These are phyloP conservation scores for Cotesia vestalis DNA, from an alignment of 1,140 invertebrate genomes.

Conservation along the genomic window DNA sequence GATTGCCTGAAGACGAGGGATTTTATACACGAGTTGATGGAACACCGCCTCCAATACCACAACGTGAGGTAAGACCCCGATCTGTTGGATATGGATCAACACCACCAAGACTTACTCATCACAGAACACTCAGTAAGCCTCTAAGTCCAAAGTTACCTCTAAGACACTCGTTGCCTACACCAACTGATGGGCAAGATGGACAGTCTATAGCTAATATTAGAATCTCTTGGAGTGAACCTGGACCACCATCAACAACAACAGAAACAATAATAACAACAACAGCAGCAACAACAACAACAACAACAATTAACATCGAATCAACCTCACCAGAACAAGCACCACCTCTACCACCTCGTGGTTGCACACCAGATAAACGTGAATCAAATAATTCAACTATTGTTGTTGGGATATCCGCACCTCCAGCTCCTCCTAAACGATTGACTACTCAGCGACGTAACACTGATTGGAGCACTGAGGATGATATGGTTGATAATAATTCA, in stretches of 20 bases:
- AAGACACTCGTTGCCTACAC: conserved; percentile 66
- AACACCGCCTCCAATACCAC: conserved; percentile 69
- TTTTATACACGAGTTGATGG: conserved; percentile 61
- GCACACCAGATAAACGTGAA: conserved; percentile 69
- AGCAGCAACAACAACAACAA: too few relatives aligned
- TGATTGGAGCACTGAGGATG: conserved; percentile 60
- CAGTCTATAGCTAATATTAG: conserved; percentile 52
- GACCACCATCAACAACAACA: conserved; percentile 33
- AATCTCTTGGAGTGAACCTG: conserved; percentile 71
- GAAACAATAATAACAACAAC: too few relatives aligned
- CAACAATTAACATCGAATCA: too few relatives aligned
- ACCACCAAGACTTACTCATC: conserved; percentile 69
- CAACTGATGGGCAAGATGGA: conserved; percentile 60
- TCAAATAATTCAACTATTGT: conserved; percentile 46
- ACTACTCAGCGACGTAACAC: conserved; percentile 64
- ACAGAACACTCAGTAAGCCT: conserved; percentile 69
- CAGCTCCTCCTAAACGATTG: conserved; percentile 70
- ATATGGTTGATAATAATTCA: conserved; percentile 47
- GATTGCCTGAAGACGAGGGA: conserved; percentile 58
- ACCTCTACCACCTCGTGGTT: conserved; percentile 70
- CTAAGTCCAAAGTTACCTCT: conserved; percentile 68
- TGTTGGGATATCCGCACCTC: conserved; percentile 58
- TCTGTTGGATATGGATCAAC: conserved; percentile 68
- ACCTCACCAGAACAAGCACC: conserved; percentile 65
- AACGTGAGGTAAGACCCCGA: conserved; percentile 67